phyloP scores from a whole-genome alignment of 2,888 invertebrate genomes.

The Leucania comma region DNA sequence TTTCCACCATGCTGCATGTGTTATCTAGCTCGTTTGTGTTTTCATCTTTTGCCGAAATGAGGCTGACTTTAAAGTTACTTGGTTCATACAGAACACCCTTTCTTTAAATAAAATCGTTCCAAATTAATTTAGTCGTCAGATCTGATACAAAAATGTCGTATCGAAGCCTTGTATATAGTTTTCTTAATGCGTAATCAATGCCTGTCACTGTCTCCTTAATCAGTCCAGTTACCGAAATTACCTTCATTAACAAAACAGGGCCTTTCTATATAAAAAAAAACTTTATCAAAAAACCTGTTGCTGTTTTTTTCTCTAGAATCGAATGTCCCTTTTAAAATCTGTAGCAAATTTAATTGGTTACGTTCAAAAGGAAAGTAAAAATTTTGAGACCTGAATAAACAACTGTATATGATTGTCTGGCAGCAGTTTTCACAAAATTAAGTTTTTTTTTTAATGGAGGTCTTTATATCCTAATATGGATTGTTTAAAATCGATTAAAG shows the following conservation, averaged over 20 bases:
- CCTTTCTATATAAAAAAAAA: constrained; percentile 78
- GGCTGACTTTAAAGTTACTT: constrained; percentile 31
- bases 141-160: constrained; percentile 34
- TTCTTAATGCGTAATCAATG: constrained; percentile 77
- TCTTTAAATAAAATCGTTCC: constrained; percentile 12
- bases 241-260: constrained; percentile 80
- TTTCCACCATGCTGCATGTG: constrained; percentile 46
- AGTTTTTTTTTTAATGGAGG: not conserved
- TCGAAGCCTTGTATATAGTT: constrained; percentile 42
- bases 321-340: constrained; percentile 76
- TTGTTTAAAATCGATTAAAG: constrained; percentile 24
- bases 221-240: constrained; percentile 81
- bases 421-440: constrained; percentile 1
- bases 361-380: constrained; percentile 70
- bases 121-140: constrained; percentile 32
- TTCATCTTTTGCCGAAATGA: constrained; percentile 56
- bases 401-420: constrained; percentile 56
- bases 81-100: not conserved
- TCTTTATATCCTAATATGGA: constrained; percentile 2
- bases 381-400: constrained; percentile 68
- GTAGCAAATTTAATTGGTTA: constrained; percentile 76
- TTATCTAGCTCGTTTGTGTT: constrained; percentile 44
- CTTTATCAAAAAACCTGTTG: constrained; percentile 81
- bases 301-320: constrained; percentile 76
- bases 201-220: constrained; percentile 80